Evolutionary conservation across 2,888 invertebrate genomes (phyloP), one percentile per base, ranked within the genome.

Genomic region (Tipula helvola): DNA sequence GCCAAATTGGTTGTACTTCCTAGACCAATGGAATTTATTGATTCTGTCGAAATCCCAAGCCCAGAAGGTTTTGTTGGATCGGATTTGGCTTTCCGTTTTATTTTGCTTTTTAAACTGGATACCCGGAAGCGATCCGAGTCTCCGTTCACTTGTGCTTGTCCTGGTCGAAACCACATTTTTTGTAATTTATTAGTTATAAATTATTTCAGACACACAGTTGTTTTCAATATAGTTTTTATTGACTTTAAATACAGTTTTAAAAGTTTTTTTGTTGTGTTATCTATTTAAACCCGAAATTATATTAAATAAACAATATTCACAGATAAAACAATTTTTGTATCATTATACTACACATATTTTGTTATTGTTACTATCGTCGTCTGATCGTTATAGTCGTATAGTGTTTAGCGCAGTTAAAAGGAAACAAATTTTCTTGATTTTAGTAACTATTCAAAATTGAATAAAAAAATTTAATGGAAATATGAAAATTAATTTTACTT

Each of bases 51-150:
- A n/a, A 39, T 2, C 5, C 41, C 41, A n/a, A 84, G n/a, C 2
- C 84, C 84, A 8, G 71, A 71, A 2, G 71, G 71, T 84, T 84
- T 84, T 8, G 36, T 39, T 84, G 84, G n/a, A 84, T 84, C 84
- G 0, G 84, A 84, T 39, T 84, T 84, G 5, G 84, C 36, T 84
- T 84, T 84, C n/a, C 41, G n/a, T 84, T 84, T 84, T n/a, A 84
- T 41, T 39, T 41, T 36, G 39, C 36, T 84, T 84, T 84, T 84
- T 39, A 84, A 88, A 87, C 88, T 89, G 85, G 89, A 88, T 28
- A 88, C 88, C 8, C 89, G 88, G 85, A 88, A 88, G 13, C 88
- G 88, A 83, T 89, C 89, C 36, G 87, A 87, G 41, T 89, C 88
- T 52, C 87, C 52, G 28, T 71, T 71, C 5, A 71, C 28, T 71